Conservation (phyloP, 2,888 invertebrate genomes). For the Choristoneura rosaceana region DNA sequence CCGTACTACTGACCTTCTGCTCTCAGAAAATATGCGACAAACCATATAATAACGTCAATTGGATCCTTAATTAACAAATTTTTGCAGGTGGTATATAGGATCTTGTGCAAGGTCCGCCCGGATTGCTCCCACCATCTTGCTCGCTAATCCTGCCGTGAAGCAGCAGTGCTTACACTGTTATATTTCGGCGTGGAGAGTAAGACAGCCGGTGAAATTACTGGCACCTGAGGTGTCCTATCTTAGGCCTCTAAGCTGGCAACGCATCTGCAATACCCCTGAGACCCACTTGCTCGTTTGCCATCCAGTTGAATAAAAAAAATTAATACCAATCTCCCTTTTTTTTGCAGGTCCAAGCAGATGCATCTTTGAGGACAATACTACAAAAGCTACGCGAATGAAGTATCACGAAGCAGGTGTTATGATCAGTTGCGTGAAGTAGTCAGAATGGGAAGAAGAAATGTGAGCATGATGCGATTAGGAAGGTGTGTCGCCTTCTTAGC, state of each 20-base stretch:
- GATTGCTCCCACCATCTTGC: no score
- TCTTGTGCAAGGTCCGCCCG: no score
- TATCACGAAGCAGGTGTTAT: slow-evolving; percentile 41
- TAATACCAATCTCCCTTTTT: background rate
- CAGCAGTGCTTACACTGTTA: no score
- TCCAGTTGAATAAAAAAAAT: no score
- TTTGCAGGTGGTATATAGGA: no score
- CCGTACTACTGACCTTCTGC: slow-evolving; percentile 11
- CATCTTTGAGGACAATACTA: slow-evolving; percentile 31
- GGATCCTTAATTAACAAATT: background rate
- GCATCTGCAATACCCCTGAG: no score
- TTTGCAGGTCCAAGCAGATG: slow-evolving; percentile 20
- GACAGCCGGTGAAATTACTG: no score
- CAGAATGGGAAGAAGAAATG: slow-evolving; percentile 70
- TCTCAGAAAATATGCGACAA: slow-evolving; percentile 14
- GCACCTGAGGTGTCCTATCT: no score
- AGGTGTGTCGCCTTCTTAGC: slow-evolving; percentile 86
- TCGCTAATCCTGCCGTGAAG: no score
- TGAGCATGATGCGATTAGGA: slow-evolving; percentile 81
- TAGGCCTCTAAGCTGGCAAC: no score
- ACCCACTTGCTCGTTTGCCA: no score
- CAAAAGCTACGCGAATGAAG: slow-evolving; percentile 47
- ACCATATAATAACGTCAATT: background rate
- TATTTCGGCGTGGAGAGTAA: no score
- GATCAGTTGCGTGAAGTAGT: slow-evolving; percentile 50